phyloP scores from a whole-genome alignment of 30 jellyfish, hydroid and myxozoan genomes.

The Catostylus mosaicus region DNA sequence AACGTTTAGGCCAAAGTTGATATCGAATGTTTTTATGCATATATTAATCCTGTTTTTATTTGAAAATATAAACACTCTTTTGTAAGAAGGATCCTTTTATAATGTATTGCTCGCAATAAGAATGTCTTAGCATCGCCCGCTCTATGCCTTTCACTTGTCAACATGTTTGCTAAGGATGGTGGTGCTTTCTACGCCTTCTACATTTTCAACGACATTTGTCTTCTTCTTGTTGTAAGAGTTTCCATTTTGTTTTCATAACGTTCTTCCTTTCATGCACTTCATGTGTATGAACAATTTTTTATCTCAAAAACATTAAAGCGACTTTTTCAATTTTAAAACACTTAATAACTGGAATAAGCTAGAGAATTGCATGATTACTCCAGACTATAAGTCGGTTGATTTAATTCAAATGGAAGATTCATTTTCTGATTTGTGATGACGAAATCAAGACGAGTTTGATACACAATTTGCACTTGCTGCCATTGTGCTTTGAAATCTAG shows the following conservation, averaged over 20 bases:
- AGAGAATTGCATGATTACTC: no score
- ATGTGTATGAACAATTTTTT: no score
- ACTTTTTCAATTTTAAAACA: no score
- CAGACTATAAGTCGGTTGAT: no score
- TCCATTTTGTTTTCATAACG: background rate
- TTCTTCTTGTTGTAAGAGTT: background rate
- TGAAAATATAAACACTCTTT: background rate
- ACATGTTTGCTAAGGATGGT: slow-evolving; percentile 21
- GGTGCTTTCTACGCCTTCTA: background rate
- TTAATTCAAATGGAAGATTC: no score
- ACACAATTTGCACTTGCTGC: no score
- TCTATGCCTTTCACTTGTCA: background rate
- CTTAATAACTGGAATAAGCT: no score
- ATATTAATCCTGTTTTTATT: background rate
- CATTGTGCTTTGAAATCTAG: no score
- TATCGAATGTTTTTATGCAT: background rate
- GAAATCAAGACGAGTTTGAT: no score
- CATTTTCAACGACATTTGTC: background rate
- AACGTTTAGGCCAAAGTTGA: background rate
- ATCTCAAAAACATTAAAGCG: no score
- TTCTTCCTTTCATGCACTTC: no score
- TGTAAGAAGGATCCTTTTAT: background rate
- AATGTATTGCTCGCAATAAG: background rate
- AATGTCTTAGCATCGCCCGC: background rate
- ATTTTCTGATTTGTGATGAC: no score